Conservation (phyloP, 2,888 invertebrate genomes). For the Cheilosia vernalis region DNA sequence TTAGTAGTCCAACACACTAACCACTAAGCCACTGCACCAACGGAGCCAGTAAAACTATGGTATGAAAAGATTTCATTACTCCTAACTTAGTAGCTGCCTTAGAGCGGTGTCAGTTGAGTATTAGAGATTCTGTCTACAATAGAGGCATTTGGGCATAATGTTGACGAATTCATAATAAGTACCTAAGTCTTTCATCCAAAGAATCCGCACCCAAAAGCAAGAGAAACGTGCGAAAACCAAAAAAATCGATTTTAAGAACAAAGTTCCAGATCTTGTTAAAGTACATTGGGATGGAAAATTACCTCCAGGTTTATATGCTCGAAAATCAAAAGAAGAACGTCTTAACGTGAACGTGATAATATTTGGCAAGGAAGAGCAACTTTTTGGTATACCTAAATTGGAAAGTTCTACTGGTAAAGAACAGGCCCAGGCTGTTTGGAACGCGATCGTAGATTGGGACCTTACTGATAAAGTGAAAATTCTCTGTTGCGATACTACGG, state of each 20-base stretch:
- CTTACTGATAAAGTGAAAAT: conserved; percentile 75
- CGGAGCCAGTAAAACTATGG: too few species aligned
- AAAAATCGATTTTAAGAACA: neutral
- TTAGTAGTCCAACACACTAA: too few species aligned
- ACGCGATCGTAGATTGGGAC: conserved; percentile 62
- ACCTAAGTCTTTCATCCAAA: too few species aligned
- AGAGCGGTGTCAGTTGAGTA: too few species aligned
- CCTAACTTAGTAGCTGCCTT: too few species aligned
- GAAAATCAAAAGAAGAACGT: neutral
- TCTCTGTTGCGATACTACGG: conserved; percentile 76
- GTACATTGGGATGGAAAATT: neutral
- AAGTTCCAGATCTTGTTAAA: neutral
- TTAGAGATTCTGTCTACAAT: too few species aligned
- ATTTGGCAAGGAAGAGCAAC: neutral
- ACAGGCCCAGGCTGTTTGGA: conserved; percentile 75
- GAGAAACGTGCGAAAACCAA: too few species aligned
- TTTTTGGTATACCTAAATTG: conserved; percentile 34
- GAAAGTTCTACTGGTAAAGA: conserved; percentile 75
- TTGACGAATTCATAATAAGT: too few species aligned
- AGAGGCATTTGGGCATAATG: too few species aligned
- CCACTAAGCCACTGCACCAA: too few species aligned
- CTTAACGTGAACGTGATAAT: neutral
- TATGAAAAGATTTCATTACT: too few species aligned
- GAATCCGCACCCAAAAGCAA: neutral
- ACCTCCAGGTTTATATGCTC: neutral